Base-by-base conservation (phyloP, 2,113 vertebrate species). In the Thryonomys swinderianus region DNA sequence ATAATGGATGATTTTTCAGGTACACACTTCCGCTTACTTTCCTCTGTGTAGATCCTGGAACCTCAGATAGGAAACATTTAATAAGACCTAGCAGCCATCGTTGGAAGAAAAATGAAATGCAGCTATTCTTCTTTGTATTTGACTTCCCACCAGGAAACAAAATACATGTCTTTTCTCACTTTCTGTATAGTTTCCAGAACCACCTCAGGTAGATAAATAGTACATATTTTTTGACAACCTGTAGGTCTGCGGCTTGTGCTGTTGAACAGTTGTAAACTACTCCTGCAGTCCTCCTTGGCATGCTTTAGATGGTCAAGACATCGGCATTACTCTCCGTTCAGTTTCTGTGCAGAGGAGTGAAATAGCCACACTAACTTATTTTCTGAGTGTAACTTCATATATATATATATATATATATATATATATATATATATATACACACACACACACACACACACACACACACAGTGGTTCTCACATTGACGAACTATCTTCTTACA, bases 31-130 rank as follows among this genome's bases (percentile, higher is more conserved):
- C 16, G 55, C 21, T 85, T 18, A 59, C 32, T 66, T 62, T 76
- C 45, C 32, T 45, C 9, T 34, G 53, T 48, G 42, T 79, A 57
- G 59, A 62, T 88, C 27, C 45, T 48, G 30, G 21, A 83, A 90
- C 10, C 21, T 88, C 51, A 78, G 30, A 4, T 17, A 55, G 9
- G 76, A 42, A 61, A 90, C 11, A 34, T 82, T 92, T 88, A 88
- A 37, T 27, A 95, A 91, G 7, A 42, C 8, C 23, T 40, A 61
- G 2, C 5, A 51, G 7, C 7, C 90, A 17, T 85, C 57, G 34
- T 21, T 67, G 48, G n/a, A 85, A 95, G 59, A 92, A 84, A 92
- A 90, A 17, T 73, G 78, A 62, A 62, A 94, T 21, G 84, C 69
- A 76, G 71, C 17, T 71, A 82, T 79, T 88, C 73, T 81, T 88